Evolutionary conservation across 2,113 vertebrate genomes (phyloP), one percentile per base, ranked within the genome.

Genomic region (Manacus vitellinus): DNA sequence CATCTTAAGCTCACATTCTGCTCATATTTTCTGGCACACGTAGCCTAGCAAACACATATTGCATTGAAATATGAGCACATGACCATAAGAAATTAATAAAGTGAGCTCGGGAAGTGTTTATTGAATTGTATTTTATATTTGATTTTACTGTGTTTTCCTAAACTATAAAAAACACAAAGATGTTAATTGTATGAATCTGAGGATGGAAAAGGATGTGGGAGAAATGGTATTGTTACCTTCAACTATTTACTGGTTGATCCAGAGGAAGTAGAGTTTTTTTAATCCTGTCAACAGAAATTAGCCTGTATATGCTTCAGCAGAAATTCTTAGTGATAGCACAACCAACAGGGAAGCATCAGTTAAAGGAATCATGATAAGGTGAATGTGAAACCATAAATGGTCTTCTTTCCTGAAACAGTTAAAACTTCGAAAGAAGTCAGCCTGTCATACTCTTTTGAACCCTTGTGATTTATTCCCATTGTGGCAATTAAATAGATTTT

Each of bases 241-340:
- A 44, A 67, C 44, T 89, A 54, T 71, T 95, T 55, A 80, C 12
- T 70, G 22, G 41, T 18, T 84, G 39, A 71, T 89, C n/a, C 41
- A 91, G 39, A 67, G 56, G 84, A 88, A 84, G 62, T 39, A 56
- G 37, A 92, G 35, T 68, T 93, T 93, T 92, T n/a, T 88, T 95
- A 88, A 83, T 95, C 47, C 47, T 95, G 56, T 73, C 67, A 75
- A 15, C 44, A 86, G 61, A 95, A 75, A 94, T 79, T 41, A 92
- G 31, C 47, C 44, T 77, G 12, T 88, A 75, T 21, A 46, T 30
- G 27, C 33, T 78, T 92, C 70, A 79, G 52, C 37, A 92, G 51
- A 85, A 91, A 81, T 70, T 92, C 24, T 35, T 56, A 49, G 23
- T 39, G 24, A 35, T 67, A 68, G 27, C 47, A 68, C 20, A 92